Percentiles rank a stretch among this genome's conserved stretches.
phyloP scores from a whole-genome alignment of 2,888 invertebrate species.

The Machimus rusticus region DNA sequence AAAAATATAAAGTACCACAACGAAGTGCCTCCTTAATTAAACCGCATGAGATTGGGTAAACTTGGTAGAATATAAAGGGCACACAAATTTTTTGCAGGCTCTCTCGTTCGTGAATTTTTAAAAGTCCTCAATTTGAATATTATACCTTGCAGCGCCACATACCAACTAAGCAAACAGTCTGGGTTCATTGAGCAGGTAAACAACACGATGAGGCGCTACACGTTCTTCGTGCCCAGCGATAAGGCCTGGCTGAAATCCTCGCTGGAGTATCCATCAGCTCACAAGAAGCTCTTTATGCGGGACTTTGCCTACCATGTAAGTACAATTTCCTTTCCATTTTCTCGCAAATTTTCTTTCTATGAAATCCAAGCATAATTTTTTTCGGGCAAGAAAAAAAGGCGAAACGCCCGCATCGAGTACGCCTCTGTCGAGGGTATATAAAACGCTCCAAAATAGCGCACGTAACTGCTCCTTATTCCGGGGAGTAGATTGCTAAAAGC shows the following conservation, averaged over 20 bases:
- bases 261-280: slow-evolving; percentile 78
- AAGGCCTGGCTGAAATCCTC: slow-evolving; percentile 86
- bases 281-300: slow-evolving; percentile 83
- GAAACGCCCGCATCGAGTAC: background rate
- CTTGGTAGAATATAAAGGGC: background rate
- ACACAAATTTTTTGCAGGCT: background rate
- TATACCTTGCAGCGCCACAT: slow-evolving; percentile 72
- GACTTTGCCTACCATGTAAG: slow-evolving; percentile 82
- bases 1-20: background rate
- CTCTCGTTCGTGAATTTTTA: background rate
- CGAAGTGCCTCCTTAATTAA: background rate
- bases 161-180: slow-evolving; percentile 75
- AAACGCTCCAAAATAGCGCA: background rate
- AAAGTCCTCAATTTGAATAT: background rate
- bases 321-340: slow-evolving; percentile 46
- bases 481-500: slow-evolving; percentile 11
- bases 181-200: slow-evolving; percentile 81
- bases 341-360: background rate
- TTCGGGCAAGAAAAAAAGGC: background rate
- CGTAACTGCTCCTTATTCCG: background rate
- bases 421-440: background rate
- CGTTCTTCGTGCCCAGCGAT: slow-evolving; percentile 91
- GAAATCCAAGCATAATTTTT: background rate
- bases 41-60: background rate
- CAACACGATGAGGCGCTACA: slow-evolving; percentile 80